Percentiles rank a stretch among this genome's conserved stretches.
These are phyloP conservation scores for Rafetus swinhoei DNA, from an alignment of 2,113 vertebrate genomes.

Conservation along the genomic window DNA sequence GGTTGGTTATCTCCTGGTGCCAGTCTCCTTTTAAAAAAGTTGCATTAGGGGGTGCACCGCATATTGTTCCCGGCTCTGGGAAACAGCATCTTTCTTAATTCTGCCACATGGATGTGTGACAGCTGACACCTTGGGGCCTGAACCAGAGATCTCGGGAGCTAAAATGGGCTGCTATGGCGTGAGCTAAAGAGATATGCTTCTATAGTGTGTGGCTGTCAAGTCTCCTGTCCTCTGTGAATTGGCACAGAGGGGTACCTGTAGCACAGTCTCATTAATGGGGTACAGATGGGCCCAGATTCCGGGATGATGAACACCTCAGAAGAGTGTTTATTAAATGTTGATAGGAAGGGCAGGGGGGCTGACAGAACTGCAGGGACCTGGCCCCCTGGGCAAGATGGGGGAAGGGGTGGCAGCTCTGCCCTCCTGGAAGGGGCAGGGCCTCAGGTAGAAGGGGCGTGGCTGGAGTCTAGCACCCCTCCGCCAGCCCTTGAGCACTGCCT, in stretches of 20 bases:
- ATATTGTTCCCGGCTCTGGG: neutral
- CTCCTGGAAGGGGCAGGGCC: too few species aligned
- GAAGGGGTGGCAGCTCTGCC: too few species aligned
- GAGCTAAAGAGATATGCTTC: neutral
- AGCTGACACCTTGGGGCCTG: fast-evolving
- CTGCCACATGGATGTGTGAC: neutral
- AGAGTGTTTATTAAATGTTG: constrained; percentile 24
- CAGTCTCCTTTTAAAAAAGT: neutral
- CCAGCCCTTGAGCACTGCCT: too few species aligned
- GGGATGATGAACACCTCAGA: neutral
- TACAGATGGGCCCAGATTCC: constrained; percentile 21
- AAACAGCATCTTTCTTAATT: neutral
- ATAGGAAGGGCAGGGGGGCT: neutral
- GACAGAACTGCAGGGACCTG: too few species aligned
- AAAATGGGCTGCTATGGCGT: neutral
- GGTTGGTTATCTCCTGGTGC: neutral
- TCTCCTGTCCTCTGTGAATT: fast-evolving
- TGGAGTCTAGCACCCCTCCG: too few species aligned
- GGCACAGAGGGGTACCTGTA: neutral
- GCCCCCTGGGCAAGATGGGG: too few species aligned
- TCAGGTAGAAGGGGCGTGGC: too few species aligned
- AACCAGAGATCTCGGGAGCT: fast-evolving
- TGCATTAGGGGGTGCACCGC: neutral
- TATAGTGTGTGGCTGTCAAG: neutral
- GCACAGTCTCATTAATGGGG: neutral